These are phyloP conservation scores for Planococcus citri DNA, from an alignment of 1,140 invertebrate genomes.

Conservation along the genomic window DNA sequence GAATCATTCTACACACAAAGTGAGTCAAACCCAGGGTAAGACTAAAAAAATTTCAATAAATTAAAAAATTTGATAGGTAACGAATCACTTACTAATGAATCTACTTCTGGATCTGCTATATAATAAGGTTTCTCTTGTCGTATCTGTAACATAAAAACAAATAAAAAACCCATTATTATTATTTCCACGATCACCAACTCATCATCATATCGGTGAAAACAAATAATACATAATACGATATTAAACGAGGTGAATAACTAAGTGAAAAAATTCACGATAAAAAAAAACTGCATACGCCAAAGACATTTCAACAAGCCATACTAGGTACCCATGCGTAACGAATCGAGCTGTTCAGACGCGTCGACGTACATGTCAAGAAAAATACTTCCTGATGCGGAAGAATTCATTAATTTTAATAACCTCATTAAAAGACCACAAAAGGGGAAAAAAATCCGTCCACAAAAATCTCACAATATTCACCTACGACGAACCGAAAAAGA, in stretches of 20 bases:
- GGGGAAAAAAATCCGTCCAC: not conserved
- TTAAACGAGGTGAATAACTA: no score
- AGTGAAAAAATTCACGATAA: not conserved
- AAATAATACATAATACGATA: not conserved
- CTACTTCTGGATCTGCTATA: conserved; percentile 93
- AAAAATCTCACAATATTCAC: not conserved
- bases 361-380: conserved; percentile 6
- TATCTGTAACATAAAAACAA: conserved; percentile 74
- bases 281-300: not conserved
- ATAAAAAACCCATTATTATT: conserved; percentile 22
- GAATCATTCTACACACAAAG: no score
- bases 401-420: conserved; percentile 12
- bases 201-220: not conserved
- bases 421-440: not conserved
- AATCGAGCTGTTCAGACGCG: conserved; percentile 4
- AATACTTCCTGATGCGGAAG: conserved; percentile 10
- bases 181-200: no score
- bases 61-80: not conserved
- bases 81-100: conserved; percentile 94
- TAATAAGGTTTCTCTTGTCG: conserved; percentile 96
- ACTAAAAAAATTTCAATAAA: no score
- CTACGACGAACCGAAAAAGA: no score
- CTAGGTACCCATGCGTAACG: not conserved
- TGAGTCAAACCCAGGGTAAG: no score
- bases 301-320: not conserved